Evolutionary conservation across 2,797 vertebrate genomes (phyloP).

Genomic region (Hypotaenidia okinawae): DNA sequence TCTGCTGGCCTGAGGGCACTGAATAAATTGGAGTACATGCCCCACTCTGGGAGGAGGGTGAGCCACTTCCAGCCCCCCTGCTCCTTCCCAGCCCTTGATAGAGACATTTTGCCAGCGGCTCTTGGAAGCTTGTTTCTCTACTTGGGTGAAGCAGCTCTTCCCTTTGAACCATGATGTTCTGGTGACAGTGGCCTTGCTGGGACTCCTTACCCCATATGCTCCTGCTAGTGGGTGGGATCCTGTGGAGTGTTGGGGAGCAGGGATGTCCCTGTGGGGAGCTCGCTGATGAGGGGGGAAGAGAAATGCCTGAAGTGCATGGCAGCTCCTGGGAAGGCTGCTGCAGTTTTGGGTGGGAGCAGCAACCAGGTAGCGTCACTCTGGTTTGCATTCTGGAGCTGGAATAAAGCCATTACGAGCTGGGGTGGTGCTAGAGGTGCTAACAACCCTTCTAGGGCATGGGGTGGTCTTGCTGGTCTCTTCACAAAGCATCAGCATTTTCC

Average conservation of each 20-base stretch:
- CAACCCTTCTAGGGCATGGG: not conserved
- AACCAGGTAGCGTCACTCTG: accelerated
- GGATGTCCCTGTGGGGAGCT: not conserved
- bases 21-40: constrained; percentile 8
- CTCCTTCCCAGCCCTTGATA: not conserved
- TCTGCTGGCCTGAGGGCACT: not conserved
- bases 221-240: not conserved
- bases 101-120: constrained; percentile 25
- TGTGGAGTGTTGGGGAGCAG: accelerated
- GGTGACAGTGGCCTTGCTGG: not conserved
- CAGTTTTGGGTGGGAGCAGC: not conserved
- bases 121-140: constrained; percentile 5
- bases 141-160: not conserved
- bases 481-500: accelerated
- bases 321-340: not conserved
- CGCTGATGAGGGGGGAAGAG: not conserved
- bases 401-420: not conserved
- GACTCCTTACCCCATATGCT: not conserved
- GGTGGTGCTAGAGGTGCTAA: not conserved
- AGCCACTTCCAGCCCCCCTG: not conserved
- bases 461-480: not conserved
- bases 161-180: not conserved
- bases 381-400: not conserved
- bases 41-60: not conserved
- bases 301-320: not conserved